Percentiles rank a stretch among this genome's conserved stretches.
Evolutionary conservation across 2,797 vertebrate species (phyloP).

Genomic region (Crocidura indochinensis): DNA sequence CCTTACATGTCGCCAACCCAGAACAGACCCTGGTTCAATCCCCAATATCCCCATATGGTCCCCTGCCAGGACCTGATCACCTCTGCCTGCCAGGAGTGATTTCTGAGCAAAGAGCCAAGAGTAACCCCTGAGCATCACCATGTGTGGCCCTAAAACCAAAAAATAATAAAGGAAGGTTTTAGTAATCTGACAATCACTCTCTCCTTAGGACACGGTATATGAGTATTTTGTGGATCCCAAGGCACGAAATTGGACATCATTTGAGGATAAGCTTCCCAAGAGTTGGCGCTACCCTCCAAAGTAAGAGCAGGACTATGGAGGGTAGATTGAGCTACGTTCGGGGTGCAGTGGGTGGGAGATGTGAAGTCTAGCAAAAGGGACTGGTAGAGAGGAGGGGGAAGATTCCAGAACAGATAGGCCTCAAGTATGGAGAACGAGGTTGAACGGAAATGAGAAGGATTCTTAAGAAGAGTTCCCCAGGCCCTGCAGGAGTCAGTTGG

Average conservation of each 20-base stretch:
- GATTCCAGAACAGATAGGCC: not conserved
- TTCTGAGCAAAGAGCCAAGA: no score
- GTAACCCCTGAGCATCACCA: no score
- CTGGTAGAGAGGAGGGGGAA: not conserved
- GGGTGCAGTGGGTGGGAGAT: not conserved
- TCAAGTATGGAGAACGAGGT: not conserved
- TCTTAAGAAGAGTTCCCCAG: not conserved
- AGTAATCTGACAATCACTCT: not conserved
- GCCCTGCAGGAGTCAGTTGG: not conserved
- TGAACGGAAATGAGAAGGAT: not conserved
- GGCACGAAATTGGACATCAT: constrained; percentile 93
- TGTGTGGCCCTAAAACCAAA: no score
- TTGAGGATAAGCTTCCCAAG: constrained; percentile 94
- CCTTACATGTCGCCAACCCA: no score
- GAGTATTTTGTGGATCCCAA: constrained; percentile 95
- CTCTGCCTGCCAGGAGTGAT: no score
- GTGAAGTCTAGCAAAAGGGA: not conserved
- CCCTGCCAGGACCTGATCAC: no score
- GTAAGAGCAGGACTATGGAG: constrained; percentile 86
- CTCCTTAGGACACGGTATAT: constrained; percentile 93
- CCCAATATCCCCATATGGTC: no score
- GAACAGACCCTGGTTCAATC: no score
- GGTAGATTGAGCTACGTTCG: not conserved
- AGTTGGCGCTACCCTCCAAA: constrained; percentile 93
- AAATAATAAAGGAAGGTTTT: not conserved